phyloP scores from a whole-genome alignment of 2,888 invertebrate species.

The Yponomeuta evonymella region DNA sequence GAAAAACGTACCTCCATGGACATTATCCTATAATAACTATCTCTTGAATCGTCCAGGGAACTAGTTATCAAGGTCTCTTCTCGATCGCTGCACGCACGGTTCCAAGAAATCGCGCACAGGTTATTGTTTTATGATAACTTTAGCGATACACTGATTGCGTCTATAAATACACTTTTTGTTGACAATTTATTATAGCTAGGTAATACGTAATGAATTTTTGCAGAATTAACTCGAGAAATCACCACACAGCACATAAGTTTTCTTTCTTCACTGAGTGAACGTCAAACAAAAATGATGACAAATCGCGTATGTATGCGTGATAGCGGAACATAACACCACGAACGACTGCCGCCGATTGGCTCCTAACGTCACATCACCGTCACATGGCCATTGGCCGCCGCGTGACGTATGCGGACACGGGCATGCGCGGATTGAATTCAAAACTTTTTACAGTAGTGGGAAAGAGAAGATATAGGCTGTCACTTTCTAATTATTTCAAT shows the following conservation, averaged over 20 bases:
- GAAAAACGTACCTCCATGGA: slow-evolving; percentile 72
- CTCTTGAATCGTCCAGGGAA: slow-evolving; percentile 70
- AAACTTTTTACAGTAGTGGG: slow-evolving; percentile 46
- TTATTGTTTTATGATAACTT: slow-evolving; percentile 29
- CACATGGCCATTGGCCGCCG: slow-evolving; percentile 39
- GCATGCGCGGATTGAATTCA: slow-evolving; percentile 53
- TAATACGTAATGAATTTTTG: not conserved
- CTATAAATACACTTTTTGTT: not conserved
- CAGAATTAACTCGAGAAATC: not conserved
- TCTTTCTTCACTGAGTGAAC: slow-evolving; percentile 31
- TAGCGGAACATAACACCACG: slow-evolving; percentile 44
- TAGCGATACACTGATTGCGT: not conserved
- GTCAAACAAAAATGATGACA: slow-evolving; percentile 50
- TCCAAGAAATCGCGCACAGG: slow-evolving; percentile 64
- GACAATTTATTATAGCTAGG: not conserved
- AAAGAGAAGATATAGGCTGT: slow-evolving; percentile 28
- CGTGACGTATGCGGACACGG: slow-evolving; percentile 52
- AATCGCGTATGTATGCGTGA: slow-evolving; percentile 35
- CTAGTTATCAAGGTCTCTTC: slow-evolving; percentile 76
- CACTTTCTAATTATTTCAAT: slow-evolving; percentile 13
- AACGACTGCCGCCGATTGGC: slow-evolving; percentile 52
- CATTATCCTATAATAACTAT: slow-evolving; percentile 71
- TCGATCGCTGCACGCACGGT: slow-evolving; percentile 61
- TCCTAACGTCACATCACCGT: slow-evolving; percentile 43
- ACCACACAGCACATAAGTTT: slow-evolving; percentile 8